Evolutionary conservation across 2,888 invertebrate genomes (phyloP).

Genomic region (Trachelus troglodyta): DNA sequence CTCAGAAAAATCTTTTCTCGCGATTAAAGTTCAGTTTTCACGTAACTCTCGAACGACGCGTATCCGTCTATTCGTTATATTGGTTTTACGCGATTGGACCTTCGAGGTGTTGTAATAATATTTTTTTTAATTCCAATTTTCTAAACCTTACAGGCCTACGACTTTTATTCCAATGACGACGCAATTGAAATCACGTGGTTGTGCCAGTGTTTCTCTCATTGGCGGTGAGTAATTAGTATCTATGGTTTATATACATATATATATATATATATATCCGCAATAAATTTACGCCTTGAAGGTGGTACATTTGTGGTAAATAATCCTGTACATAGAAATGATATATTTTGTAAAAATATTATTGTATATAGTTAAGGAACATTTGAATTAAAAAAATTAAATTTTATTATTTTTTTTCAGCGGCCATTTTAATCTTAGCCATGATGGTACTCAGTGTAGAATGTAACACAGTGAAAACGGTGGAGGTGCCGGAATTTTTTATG

Average conservation of each 20-base stretch:
- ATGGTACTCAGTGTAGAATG: slow-evolving; percentile 19
- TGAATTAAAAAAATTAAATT: background rate
- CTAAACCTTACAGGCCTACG: background rate
- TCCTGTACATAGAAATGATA: too few species aligned
- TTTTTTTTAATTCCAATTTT: background rate
- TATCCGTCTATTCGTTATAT: background rate
- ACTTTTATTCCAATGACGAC: background rate
- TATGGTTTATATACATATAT: too few species aligned
- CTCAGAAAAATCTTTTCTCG: background rate
- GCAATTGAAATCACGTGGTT: background rate
- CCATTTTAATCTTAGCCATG: slow-evolving; percentile 25
- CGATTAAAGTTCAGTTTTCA: background rate
- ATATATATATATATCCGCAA: too few species aligned
- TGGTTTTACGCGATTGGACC: background rate
- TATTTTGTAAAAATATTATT: too few species aligned
- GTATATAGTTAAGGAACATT: too few species aligned
- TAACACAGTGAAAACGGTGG: slow-evolving; percentile 40
- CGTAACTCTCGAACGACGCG: background rate
- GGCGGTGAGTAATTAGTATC: background rate
- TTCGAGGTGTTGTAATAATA: background rate
- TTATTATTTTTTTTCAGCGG: slow-evolving; percentile 21
- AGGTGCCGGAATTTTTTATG: slow-evolving; percentile 57
- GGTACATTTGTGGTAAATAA: too few species aligned
- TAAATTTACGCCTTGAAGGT: too few species aligned
- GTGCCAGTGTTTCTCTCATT: background rate